phyloP scores from a whole-genome alignment of 2,113 vertebrate species.

The Melozone crissalis region DNA sequence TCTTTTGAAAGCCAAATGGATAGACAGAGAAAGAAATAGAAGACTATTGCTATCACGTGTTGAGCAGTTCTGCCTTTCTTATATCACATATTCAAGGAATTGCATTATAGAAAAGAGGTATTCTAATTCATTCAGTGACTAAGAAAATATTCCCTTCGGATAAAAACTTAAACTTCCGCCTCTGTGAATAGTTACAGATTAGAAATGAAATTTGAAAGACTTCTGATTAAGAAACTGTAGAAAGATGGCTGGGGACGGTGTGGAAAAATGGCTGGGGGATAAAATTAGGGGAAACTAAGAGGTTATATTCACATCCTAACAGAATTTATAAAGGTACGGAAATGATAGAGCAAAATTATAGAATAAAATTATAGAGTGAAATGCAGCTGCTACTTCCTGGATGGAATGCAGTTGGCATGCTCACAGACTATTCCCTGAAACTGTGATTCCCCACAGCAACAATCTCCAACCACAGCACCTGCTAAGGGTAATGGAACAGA shows the following conservation, averaged over 20 bases:
- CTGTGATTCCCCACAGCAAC: neutral
- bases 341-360: neutral
- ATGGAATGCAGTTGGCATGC: neutral
- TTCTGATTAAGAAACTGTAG: neutral
- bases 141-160: neutral
- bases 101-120: neutral
- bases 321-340: neutral
- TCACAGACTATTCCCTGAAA: neutral
- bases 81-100: neutral
- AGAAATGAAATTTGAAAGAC: neutral
- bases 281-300: neutral
- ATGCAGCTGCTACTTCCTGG: neutral
- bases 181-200: neutral
- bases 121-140: neutral
- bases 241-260: neutral
- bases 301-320: neutral
- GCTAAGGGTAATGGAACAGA: neutral
- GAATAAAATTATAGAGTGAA: neutral
- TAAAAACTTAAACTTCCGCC: neutral
- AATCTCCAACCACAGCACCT: neutral
- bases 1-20: constrained; percentile 57
- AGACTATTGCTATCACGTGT: neutral
- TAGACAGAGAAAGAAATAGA: constrained; percentile 50
- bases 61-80: neutral
- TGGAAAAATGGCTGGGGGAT: neutral